Evolutionary conservation across 1,140 invertebrate genomes (phyloP).

Genomic region (Procambarus virginalis): DNA sequence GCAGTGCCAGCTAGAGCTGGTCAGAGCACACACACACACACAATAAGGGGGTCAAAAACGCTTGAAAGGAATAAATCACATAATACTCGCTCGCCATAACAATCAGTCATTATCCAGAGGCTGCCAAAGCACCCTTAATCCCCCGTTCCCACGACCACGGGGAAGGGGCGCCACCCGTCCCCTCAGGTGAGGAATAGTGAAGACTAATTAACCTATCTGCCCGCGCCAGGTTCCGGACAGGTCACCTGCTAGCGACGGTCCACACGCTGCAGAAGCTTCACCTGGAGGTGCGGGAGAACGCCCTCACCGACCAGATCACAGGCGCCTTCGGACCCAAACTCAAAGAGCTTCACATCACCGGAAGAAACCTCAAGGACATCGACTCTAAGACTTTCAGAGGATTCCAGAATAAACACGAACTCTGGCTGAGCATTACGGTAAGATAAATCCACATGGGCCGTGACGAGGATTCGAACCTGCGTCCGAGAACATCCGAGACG

Average conservation of each 20-base stretch:
- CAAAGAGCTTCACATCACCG: slow-evolving; percentile 85
- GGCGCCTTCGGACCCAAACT: slow-evolving; percentile 83
- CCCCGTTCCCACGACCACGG: too few species aligned
- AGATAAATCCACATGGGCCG: neutral
- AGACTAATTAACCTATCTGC: neutral
- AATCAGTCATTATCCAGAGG: too few species aligned
- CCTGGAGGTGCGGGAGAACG: slow-evolving; percentile 77
- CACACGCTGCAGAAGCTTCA: slow-evolving; percentile 70
- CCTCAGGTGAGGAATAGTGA: too few species aligned
- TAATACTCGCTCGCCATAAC: too few species aligned
- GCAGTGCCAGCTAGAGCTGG: neutral
- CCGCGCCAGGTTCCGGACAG: slow-evolving; percentile 58
- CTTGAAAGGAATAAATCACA: too few species aligned
- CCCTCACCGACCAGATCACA: slow-evolving; percentile 77
- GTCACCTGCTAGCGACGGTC: slow-evolving; percentile 76
- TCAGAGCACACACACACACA: too few species aligned
- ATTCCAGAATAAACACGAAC: slow-evolving; percentile 76
- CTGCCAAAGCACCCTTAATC: too few species aligned
- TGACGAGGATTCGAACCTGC: too few species aligned
- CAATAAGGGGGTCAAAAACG: too few species aligned
- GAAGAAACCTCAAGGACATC: slow-evolving; percentile 77
- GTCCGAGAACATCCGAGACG: too few species aligned
- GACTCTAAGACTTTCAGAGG: slow-evolving; percentile 82
- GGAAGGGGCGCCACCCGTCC: too few species aligned
- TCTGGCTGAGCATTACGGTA: slow-evolving; percentile 82